Base-by-base conservation (phyloP, 1,140 invertebrate genomes). In the Panagrolaimus sp. region DNA sequence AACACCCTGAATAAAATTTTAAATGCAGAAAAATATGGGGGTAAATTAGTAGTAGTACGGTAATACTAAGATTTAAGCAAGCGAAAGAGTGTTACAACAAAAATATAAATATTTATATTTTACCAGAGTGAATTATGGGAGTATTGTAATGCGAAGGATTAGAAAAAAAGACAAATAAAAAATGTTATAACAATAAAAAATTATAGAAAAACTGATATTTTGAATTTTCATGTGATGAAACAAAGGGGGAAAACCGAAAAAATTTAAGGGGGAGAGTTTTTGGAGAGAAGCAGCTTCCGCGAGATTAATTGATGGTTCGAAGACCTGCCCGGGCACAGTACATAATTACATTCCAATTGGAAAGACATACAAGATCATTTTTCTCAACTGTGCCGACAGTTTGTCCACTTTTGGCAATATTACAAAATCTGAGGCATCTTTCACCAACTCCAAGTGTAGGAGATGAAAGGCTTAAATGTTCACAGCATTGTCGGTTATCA, bases 331-430 rank as follows among this genome's bases (percentile, higher is more conserved):
- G 43, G 7, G 78, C 78, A 65, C 78, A 79, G 65, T 79, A 79
- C 78, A 79, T 79, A 48, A 80, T 71, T 21, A 79, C 78, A 46
- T 79, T 79, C 78, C 78, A 79, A 46, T 79, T 79, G 45, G 69
- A 73, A 8, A 79, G 71, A 43, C 78, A 79, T 14, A 79, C 78
- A 6, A 79, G 63, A 58, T 79, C 78, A 45, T 73, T 67, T 63
- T 79, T 78, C 21, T 78, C 73, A 3, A 79, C 66, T 12, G 76
- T 70, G 17, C 73, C 74, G 43, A 79, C 63, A 1, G 72, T 68
- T 38, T 68, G 68, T 38, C 70, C 73, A 15, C 73, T 76, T 14
- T 46, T 58, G 32, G 71, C 78, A n/a, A 80, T 68, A 65, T 77
- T 76, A 68, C 78, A 79, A 78, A 79, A 78, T 24, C 78, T 78